phyloP scores from a whole-genome alignment of 2,113 vertebrate genomes.

The Hippocampus abdominalis region DNA sequence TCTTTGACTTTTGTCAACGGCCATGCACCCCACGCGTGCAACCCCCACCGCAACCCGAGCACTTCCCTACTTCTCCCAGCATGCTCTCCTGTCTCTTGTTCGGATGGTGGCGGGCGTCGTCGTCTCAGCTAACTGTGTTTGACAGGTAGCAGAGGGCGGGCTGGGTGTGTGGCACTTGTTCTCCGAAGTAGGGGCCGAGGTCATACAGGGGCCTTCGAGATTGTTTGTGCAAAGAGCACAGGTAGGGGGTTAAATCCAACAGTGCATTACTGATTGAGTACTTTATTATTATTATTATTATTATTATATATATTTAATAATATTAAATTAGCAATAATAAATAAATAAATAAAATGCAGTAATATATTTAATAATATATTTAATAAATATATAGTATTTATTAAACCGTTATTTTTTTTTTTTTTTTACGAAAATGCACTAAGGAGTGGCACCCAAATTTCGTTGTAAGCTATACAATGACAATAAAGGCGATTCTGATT shows the following conservation, averaged over 20 bases:
- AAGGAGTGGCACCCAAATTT: too few species aligned
- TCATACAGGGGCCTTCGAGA: conserved; percentile 32
- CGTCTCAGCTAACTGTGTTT: conserved; percentile 67
- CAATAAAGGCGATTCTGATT: too few species aligned
- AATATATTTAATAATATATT: too few species aligned
- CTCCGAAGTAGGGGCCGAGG: conserved; percentile 12
- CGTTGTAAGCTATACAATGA: too few species aligned
- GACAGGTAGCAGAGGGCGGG: conserved; percentile 60
- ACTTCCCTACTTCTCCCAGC: conserved; percentile 14
- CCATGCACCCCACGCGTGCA: conserved; percentile 33
- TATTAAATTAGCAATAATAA: too few species aligned
- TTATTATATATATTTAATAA: too few species aligned
- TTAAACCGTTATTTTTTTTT: too few species aligned
- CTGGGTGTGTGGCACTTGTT: conserved; percentile 11
- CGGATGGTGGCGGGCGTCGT: conserved; percentile 42
- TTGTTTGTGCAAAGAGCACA: conserved; percentile 48
- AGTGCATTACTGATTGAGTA: not conserved
- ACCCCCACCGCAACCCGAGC: not conserved
- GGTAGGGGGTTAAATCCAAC: conserved; percentile 40
- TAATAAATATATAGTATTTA: too few species aligned
- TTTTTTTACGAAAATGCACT: too few species aligned
- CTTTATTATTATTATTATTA: not conserved
- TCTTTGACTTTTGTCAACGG: conserved; percentile 62
- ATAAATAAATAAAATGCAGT: too few species aligned
- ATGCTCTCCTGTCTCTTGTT: conserved; percentile 37